Base-by-base conservation (phyloP, 2,113 vertebrate genomes). In the Pogona vitticeps region DNA sequence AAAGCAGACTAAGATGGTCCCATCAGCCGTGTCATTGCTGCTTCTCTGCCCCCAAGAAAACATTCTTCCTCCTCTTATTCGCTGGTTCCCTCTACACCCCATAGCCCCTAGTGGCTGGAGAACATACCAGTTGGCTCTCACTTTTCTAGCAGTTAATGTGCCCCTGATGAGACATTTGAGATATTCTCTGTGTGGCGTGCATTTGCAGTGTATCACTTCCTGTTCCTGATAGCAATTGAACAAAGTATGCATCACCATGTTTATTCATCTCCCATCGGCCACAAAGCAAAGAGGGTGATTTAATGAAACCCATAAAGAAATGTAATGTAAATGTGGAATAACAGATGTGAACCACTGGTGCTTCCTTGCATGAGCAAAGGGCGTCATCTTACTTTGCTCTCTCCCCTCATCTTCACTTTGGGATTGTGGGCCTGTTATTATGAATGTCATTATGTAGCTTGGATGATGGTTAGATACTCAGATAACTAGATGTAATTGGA, bases 1-100 rank as follows among this genome's bases (percentile, higher is more conserved):
- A 85, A 78, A 77, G 46, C 89, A 87, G 4, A 52, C 88, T 90
- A 92, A 82, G 65, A 83, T 80, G 40, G 70, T 86, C 83, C 68
- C 86, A 72, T 76, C 38, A 85, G 88, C 31, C 70, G 73, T 86
- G 58, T 20, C 52, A 78, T 12, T 38, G 83, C 84, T 75, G 82
- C 33, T 75, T 80, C 56, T 80, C 73, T 76, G 33, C 33, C 70
- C 33, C 33, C 13, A 28, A 90, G 88, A 88, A 95, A 91, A 38
- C 72, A n/a, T 80, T 33, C 5, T 10, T 52, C 46, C 5, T 3
- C 59, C 59, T 20, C 59, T 26, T 21, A 82, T 38, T 86, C 78
- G 20, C 23, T 87, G 6, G 0, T 61, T 31, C 80, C 46, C n/a
- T 14, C 28, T 12, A 56, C 71, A 93, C 76, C 88, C 26, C 72